phyloP scores from a whole-genome alignment of 2,888 invertebrate genomes.

The Aproaerema taeniolella region DNA sequence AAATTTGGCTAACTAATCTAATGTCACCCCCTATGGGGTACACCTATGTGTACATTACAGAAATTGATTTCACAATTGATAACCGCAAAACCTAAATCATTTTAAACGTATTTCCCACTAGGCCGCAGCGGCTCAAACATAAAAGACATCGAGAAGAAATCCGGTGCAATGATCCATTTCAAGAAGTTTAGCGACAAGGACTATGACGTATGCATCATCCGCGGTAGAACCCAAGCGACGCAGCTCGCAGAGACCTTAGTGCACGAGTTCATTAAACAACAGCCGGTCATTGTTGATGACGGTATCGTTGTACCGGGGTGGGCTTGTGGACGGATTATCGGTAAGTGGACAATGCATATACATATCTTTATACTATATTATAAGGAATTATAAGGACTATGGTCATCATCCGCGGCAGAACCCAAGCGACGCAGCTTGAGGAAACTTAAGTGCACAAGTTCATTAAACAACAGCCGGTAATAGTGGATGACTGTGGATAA shows the following conservation, averaged over 20 bases:
- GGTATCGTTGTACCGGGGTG: slow-evolving; percentile 81
- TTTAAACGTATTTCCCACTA: slow-evolving; percentile 28
- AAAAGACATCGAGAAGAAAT: slow-evolving; percentile 84
- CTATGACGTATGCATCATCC: slow-evolving; percentile 82
- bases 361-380: too few relatives aligned
- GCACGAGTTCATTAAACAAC: slow-evolving; percentile 82
- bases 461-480: slow-evolving; percentile 82
- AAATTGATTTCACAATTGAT: too few relatives aligned
- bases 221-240: slow-evolving; percentile 81
- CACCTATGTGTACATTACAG: too few relatives aligned
- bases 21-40: too few relatives aligned
- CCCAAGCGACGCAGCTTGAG: slow-evolving; percentile 82
- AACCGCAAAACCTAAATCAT: too few relatives aligned
- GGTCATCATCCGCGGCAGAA: slow-evolving; percentile 82
- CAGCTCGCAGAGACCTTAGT: slow-evolving; percentile 83
- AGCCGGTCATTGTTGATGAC: slow-evolving; percentile 82
- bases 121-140: slow-evolving; percentile 86
- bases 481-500: slow-evolving; percentile 84
- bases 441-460: slow-evolving; percentile 81
- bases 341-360: too few relatives aligned
- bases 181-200: slow-evolving; percentile 75
- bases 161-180: slow-evolving; percentile 79
- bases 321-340: slow-evolving; percentile 85
- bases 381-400: slow-evolving; percentile 77
- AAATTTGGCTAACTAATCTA: too few relatives aligned